Evolutionary conservation across 2,113 vertebrate species (phyloP).

Genomic region (Mugil cephalus): DNA sequence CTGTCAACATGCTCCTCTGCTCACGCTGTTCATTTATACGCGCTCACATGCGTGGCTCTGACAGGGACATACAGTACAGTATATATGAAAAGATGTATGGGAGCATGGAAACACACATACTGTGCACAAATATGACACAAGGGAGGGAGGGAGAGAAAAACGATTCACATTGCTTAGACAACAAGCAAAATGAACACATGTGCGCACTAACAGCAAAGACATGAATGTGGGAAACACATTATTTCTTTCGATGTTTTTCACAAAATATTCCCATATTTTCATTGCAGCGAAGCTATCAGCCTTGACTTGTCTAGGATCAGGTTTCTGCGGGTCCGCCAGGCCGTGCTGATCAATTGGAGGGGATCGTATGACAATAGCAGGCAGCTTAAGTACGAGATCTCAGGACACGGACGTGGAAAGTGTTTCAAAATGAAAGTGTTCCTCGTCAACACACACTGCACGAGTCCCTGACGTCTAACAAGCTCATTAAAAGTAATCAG

Average conservation of each 20-base stretch:
- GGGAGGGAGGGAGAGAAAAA: not conserved
- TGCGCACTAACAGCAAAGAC: not conserved
- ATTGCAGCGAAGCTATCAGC: not conserved
- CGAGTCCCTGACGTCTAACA: too few species aligned
- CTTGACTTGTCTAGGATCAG: slow-evolving; percentile 1
- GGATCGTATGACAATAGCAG: slow-evolving; percentile 29
- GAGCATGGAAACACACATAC: not conserved
- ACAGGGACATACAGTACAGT: not conserved
- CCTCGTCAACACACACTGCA: too few species aligned
- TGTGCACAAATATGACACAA: not conserved
- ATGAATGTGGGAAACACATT: not conserved
- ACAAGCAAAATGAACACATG: not conserved
- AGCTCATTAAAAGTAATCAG: too few species aligned
- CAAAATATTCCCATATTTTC: not conserved
- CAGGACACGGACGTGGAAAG: slow-evolving; percentile 1
- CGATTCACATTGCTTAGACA: not conserved
- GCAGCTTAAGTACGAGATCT: slow-evolving; percentile 7
- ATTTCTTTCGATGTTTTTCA: not conserved
- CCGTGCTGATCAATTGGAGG: slow-evolving; percentile 43
- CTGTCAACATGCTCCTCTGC: slow-evolving; percentile 44
- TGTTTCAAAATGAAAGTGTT: too few species aligned
- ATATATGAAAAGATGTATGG: not conserved
- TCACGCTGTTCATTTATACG: slow-evolving; percentile 2
- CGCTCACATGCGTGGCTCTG: not conserved
- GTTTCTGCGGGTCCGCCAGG: slow-evolving; percentile 27